Percentiles rank a stretch among this genome's conserved stretches.
phyloP scores from a whole-genome alignment of 2,797 vertebrate species.

The Melanotaenia nigrans region DNA sequence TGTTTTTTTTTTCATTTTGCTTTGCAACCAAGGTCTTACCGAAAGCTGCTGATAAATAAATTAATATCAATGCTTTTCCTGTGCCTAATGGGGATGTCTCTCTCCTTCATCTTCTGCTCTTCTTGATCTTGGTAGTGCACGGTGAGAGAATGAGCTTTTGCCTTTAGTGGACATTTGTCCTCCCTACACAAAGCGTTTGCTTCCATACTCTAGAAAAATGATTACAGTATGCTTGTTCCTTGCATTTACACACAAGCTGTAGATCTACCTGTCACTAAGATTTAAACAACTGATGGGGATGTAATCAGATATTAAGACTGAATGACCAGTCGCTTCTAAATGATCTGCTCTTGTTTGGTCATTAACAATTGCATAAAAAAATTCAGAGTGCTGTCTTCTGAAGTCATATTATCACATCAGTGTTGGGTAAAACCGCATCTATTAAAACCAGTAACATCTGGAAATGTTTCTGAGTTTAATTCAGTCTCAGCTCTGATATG shows the following conservation, averaged over 20 bases:
- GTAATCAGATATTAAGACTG: background rate
- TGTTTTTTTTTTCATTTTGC: slow-evolving; percentile 47
- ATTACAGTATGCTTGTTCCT: background rate
- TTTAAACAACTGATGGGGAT: background rate
- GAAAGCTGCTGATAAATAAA: slow-evolving; percentile 23
- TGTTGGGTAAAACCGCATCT: background rate
- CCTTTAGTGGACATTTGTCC: slow-evolving; percentile 42
- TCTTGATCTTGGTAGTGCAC: slow-evolving; percentile 60
- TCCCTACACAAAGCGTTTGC: slow-evolving; percentile 16
- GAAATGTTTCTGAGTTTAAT: background rate
- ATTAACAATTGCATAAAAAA: background rate
- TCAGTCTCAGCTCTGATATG: background rate
- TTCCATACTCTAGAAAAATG: slow-evolving; percentile 1
- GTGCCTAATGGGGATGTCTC: slow-evolving; percentile 26
- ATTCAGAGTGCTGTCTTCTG: too few species aligned
- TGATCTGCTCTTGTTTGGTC: background rate
- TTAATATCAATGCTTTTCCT: slow-evolving; percentile 31
- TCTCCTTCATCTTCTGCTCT: slow-evolving; percentile 43
- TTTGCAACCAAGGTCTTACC: slow-evolving; percentile 24
- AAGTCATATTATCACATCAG: too few species aligned
- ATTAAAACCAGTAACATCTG: background rate
- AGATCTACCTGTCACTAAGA: background rate
- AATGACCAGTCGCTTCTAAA: background rate
- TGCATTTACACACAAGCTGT: background rate
- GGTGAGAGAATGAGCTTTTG: slow-evolving; percentile 75